phyloP scores from a whole-genome alignment of 2,113 vertebrate genomes.

The Gymnobelideus leadbeateri region DNA sequence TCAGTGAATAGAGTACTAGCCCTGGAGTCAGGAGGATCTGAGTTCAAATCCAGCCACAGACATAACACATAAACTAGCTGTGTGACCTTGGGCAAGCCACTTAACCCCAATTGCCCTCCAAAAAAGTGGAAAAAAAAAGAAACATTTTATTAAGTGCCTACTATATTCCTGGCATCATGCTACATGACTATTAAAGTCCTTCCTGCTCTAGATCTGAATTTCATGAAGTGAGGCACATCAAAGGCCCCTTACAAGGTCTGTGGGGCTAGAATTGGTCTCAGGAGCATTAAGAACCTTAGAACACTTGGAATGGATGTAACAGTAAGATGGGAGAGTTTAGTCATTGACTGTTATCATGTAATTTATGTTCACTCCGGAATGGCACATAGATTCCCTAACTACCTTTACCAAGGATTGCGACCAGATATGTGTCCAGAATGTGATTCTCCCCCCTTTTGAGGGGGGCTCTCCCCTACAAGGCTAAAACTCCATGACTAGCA shows the following conservation, averaged over 20 bases:
- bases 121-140: too few relatives aligned
- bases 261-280: neutral
- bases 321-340: neutral
- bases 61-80: too few relatives aligned
- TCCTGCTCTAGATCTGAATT: neutral
- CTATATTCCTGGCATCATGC: neutral
- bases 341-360: neutral
- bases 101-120: too few relatives aligned
- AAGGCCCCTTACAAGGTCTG: neutral
- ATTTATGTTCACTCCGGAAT: neutral
- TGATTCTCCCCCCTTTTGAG: neutral
- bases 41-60: too few relatives aligned
- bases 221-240: neutral
- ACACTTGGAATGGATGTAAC: neutral
- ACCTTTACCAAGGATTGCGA: neutral
- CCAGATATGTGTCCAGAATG: neutral
- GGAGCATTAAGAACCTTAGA: neutral
- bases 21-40: too few relatives aligned
- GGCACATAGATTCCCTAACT: neutral
- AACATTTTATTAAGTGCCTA: neutral
- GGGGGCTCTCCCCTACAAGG: neutral
- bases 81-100: too few relatives aligned
- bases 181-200: neutral
- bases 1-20: too few relatives aligned
- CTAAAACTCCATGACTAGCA: neutral